Conservation (phyloP, 1,140 invertebrate genomes). For the Drosophila bifasciata region DNA sequence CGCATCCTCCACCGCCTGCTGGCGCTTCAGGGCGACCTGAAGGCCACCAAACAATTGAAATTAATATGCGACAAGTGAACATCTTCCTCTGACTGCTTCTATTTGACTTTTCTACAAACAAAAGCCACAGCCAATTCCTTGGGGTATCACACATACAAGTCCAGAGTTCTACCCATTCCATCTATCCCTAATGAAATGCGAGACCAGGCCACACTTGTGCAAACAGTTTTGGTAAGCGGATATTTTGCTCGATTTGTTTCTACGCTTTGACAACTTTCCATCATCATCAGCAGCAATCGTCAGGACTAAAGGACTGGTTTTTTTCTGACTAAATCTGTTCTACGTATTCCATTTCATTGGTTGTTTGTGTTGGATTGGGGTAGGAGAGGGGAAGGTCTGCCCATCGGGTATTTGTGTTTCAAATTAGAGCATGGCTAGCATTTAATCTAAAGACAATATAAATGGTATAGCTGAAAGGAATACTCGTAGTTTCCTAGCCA, state of each 20-base stretch:
- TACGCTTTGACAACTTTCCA: constrained; percentile 77
- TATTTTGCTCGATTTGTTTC: constrained; percentile 78
- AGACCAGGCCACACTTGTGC: constrained; percentile 74
- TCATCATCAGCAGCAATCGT: constrained; percentile 70
- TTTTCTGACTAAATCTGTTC: constrained; percentile 26
- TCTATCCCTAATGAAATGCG: constrained; percentile 68
- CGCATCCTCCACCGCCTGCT: constrained; percentile 98
- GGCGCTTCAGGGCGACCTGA: constrained; percentile 97
- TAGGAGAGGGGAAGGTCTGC: constrained; percentile 1
- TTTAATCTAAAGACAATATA: constrained; percentile 64
- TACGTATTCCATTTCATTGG: constrained; percentile 68
- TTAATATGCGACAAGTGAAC: constrained; percentile 83
- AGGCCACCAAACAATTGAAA: constrained; percentile 74
- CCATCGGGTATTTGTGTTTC: constrained; percentile 60
- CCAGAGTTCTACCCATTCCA: neutral
- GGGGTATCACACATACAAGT: constrained; percentile 37
- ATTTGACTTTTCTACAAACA: constrained; percentile 65
- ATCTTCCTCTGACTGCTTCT: constrained; percentile 42
- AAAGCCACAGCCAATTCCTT: constrained; percentile 59
- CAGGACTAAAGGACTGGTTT: constrained; percentile 25
- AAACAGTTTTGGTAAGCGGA: constrained; percentile 79
- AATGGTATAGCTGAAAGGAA: constrained; percentile 22
- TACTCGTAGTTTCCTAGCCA: neutral
- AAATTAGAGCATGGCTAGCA: constrained; percentile 51
- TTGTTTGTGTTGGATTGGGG: constrained; percentile 18